Evolutionary conservation across 2,113 vertebrate genomes (phyloP).

Genomic region (Ochotona princeps): DNA sequence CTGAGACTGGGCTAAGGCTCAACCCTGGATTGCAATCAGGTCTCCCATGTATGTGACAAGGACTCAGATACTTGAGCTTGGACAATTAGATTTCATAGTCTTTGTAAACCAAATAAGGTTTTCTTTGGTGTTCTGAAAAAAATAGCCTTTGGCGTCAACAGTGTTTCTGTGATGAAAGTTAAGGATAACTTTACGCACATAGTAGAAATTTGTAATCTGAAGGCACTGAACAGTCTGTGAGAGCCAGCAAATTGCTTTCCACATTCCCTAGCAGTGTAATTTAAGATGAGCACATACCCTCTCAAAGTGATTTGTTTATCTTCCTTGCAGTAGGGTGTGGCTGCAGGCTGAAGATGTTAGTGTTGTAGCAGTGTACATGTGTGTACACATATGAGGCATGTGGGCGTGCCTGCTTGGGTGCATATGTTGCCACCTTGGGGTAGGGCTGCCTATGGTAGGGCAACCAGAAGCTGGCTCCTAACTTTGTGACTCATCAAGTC

Average conservation of each 20-base stretch:
- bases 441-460: not conserved
- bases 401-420: not conserved
- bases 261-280: not conserved
- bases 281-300: not conserved
- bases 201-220: not conserved
- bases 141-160: conserved; percentile 19
- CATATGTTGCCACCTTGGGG: not conserved
- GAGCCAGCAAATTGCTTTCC: not conserved
- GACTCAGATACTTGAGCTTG: too few species aligned
- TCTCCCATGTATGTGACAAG: too few species aligned
- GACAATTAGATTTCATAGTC: conserved; percentile 30
- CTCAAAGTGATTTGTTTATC: not conserved
- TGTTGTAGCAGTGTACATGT: not conserved
- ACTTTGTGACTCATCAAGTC: not conserved
- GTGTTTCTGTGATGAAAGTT: conserved; percentile 42
- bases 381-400: too few species aligned
- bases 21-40: too few species aligned
- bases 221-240: not conserved
- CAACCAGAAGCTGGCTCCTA: not conserved
- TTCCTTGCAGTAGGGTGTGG: not conserved
- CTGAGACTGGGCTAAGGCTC: too few species aligned
- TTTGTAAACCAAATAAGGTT: not conserved
- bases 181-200: not conserved
- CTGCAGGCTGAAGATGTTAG: not conserved
- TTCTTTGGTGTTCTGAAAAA: conserved; percentile 44